phyloP scores from a whole-genome alignment of 2,113 vertebrate genomes.

The Ornithorhynchus anatinus region DNA sequence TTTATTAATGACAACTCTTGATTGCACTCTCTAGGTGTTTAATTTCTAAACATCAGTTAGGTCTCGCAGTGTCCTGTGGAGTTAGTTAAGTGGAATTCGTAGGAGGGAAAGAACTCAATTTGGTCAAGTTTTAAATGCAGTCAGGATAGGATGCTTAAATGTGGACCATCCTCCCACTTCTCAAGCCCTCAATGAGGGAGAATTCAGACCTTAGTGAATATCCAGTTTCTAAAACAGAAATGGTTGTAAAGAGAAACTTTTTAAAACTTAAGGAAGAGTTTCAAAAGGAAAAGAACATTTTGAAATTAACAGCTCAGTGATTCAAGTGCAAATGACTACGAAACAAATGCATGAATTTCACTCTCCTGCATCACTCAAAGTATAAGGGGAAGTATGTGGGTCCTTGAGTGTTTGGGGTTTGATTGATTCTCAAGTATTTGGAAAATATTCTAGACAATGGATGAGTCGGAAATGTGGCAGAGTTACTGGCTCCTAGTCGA shows the following conservation, averaged over 20 bases:
- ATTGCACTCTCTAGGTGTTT: background rate
- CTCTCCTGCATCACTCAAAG: too few species aligned
- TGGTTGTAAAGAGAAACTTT: constrained; percentile 7
- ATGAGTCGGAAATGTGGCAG: too few species aligned
- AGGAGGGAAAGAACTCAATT: background rate
- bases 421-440: too few species aligned
- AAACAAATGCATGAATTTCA: too few species aligned
- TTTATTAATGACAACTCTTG: constrained; percentile 23
- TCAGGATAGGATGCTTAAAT: background rate
- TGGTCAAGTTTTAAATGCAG: background rate
- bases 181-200: background rate
- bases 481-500: too few species aligned
- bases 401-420: too few species aligned
- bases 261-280: background rate
- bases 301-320: background rate
- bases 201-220: background rate
- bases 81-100: background rate
- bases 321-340: too few species aligned
- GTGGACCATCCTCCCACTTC: background rate
- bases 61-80: too few species aligned
- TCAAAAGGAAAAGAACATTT: background rate
- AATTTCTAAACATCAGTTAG: background rate
- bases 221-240: constrained; percentile 30
- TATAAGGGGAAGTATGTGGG: too few species aligned
- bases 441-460: too few species aligned